These are phyloP conservation scores for Aulostomus chinensis DNA, from an alignment of 2,797 vertebrate species.

Conservation along the genomic window DNA sequence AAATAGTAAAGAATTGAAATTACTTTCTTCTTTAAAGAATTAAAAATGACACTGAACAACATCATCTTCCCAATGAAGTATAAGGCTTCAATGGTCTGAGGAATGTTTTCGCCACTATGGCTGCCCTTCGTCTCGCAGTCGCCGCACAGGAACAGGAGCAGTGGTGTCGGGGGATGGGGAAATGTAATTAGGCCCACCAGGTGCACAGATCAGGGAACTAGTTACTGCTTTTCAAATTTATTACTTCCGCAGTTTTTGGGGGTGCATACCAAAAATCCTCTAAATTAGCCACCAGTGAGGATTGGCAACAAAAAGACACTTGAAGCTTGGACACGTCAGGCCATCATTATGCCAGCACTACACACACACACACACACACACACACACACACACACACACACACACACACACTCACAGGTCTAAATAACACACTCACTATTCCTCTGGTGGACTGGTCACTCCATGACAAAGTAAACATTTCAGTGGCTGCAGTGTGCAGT, in stretches of 20 bases:
- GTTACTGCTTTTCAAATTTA: constrained; percentile 94
- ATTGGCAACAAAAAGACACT: constrained; percentile 58
- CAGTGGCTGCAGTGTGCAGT: constrained; percentile 8
- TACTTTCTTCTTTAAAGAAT: too few relatives aligned
- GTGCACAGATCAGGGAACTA: constrained; percentile 89
- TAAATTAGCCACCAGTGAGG: constrained; percentile 65
- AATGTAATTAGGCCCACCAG: constrained; percentile 96
- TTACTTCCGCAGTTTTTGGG: constrained; percentile 92
- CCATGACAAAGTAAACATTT: constrained; percentile 53
- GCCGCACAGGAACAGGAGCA: constrained; percentile 57
- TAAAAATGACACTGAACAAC: too few relatives aligned
- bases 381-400: background rate
- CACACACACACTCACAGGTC: constrained; percentile 16
- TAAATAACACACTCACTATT: constrained; percentile 36
- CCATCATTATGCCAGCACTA: too few relatives aligned
- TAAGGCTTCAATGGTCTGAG: too few relatives aligned
- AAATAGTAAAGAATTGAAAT: too few relatives aligned
- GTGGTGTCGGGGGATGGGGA: constrained; percentile 63
- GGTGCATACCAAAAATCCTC: constrained; percentile 39
- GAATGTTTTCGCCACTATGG: too few relatives aligned
- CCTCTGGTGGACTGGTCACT: constrained; percentile 34
- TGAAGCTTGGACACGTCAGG: constrained; percentile 49
- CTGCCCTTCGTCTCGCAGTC: constrained; percentile 13
- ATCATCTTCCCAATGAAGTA: too few relatives aligned
- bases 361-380: background rate